Evolutionary conservation across 2,113 vertebrate genomes (phyloP).

Genomic region (Coturnix japonica): DNA sequence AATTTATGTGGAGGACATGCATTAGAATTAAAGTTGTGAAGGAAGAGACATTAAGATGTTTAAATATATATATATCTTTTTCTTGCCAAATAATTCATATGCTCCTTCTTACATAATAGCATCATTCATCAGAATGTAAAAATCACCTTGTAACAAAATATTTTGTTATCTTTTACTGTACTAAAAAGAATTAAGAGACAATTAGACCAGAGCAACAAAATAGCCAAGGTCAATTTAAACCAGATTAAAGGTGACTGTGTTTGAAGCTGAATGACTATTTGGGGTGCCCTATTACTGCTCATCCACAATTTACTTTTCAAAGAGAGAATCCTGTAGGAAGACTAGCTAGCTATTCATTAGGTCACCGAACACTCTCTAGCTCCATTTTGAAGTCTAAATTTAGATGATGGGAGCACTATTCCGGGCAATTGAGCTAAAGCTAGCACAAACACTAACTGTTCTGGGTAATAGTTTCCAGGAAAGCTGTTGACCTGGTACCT

Average conservation of each 20-base stretch:
- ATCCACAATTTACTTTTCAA: conserved; percentile 23
- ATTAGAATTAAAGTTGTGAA: background rate
- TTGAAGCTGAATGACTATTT: conserved; percentile 5
- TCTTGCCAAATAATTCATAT: background rate
- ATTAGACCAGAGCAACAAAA: background rate
- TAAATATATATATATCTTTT: background rate
- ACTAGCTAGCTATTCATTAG: background rate
- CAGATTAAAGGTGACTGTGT: background rate
- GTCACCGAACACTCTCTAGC: background rate
- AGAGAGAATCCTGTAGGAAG: background rate
- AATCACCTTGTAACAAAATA: background rate
- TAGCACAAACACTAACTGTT: background rate
- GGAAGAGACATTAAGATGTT: background rate
- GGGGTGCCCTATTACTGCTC: background rate
- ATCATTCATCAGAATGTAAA: background rate
- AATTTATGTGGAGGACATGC: background rate
- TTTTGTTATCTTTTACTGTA: background rate
- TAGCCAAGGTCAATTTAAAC: background rate
- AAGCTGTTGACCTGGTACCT: background rate
- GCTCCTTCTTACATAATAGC: background rate
- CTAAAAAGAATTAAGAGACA: background rate
- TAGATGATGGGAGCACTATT: background rate
- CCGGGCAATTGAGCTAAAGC: conserved; percentile 2
- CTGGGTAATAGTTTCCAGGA: background rate
- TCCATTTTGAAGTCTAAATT: conserved; percentile 1